Evolutionary conservation across 2,113 vertebrate species (phyloP).

Genomic region (Prietella phreatophila): DNA sequence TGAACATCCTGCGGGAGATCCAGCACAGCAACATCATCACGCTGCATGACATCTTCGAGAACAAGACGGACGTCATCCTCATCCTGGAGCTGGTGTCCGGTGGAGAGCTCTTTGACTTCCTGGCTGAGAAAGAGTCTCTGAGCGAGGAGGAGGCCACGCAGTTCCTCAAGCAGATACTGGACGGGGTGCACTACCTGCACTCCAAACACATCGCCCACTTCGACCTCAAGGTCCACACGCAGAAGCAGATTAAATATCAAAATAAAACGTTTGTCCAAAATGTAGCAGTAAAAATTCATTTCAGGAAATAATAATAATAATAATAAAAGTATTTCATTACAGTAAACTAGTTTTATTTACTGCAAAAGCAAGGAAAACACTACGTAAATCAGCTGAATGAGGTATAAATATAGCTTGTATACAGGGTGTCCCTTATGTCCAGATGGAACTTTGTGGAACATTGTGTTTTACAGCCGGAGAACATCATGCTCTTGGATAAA

Average conservation of each 20-base stretch:
- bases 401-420: no score
- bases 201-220: slow-evolving; percentile 95
- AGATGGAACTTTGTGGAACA: fast-evolving
- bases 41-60: slow-evolving; percentile 96
- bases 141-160: slow-evolving; percentile 95
- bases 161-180: slow-evolving; percentile 97
- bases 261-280: no score
- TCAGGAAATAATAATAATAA: no score
- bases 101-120: slow-evolving; percentile 92
- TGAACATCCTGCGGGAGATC: slow-evolving; percentile 93
- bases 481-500: slow-evolving; percentile 97
- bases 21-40: slow-evolving; percentile 99
- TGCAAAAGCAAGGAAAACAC: no score
- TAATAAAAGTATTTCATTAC: no score
- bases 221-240: slow-evolving; percentile 84
- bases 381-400: no score
- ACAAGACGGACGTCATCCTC: slow-evolving; percentile 95
- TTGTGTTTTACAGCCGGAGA: slow-evolving; percentile 81
- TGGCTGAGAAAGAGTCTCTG: slow-evolving; percentile 95
- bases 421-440: no score
- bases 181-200: slow-evolving; percentile 92
- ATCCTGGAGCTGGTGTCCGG: slow-evolving; percentile 97
- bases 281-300: no score
- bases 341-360: no score
- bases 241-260: not conserved